Percentiles rank a stretch among this genome's conserved stretches.
phyloP scores from a whole-genome alignment of 2,797 vertebrate genomes.

The Macropus fuliginosus region DNA sequence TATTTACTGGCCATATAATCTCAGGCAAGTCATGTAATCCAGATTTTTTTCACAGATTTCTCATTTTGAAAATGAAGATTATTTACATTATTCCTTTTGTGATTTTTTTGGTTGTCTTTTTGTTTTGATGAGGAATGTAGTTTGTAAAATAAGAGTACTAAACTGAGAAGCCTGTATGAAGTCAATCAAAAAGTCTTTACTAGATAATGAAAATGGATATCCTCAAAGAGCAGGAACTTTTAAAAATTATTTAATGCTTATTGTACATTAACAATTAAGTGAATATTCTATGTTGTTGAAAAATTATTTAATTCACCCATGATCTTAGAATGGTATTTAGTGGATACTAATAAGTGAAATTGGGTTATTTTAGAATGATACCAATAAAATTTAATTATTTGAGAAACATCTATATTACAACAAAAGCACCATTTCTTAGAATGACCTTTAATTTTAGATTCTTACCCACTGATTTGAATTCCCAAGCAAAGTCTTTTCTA shows the following conservation, averaged over 20 bases:
- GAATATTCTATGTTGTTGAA: neutral
- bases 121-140: neutral
- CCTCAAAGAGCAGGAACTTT: neutral
- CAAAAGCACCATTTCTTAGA: neutral
- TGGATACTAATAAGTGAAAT: neutral
- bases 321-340: neutral
- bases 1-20: neutral
- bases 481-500: neutral
- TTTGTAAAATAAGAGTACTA: neutral
- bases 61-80: neutral
- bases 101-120: neutral
- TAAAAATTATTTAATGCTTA: neutral
- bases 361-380: neutral
- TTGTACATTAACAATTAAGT: neutral
- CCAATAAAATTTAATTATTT: neutral
- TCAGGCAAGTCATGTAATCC: neutral
- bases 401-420: neutral
- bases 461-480: neutral
- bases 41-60: neutral
- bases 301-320: neutral
- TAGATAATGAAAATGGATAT: neutral
- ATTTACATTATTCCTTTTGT: neutral
- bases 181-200: neutral
- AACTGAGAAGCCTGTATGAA: neutral
- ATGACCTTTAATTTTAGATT: neutral